Evolutionary conservation across 1,140 invertebrate genomes (phyloP).

Genomic region (Holcopasites calliopsidis): DNA sequence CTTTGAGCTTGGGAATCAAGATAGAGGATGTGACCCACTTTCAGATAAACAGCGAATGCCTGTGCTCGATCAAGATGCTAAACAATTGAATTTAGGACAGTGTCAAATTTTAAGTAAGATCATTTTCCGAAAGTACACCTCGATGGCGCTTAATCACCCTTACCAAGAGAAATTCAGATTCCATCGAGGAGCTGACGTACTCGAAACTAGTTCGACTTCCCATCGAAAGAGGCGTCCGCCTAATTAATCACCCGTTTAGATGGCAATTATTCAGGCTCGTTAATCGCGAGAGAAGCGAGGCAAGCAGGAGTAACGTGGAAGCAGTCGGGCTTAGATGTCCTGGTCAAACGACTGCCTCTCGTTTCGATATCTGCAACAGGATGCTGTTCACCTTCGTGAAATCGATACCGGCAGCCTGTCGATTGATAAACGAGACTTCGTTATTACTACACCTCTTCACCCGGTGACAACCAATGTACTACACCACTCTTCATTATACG

Average conservation of each 20-base stretch:
- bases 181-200: background rate
- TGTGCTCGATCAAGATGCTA: no score
- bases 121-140: no score
- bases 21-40: no score
- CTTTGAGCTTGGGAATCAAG: background rate
- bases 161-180: background rate
- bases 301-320: background rate
- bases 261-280: constrained; percentile 14
- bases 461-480: background rate
- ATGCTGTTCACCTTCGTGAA: constrained; percentile 27
- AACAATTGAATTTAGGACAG: background rate
- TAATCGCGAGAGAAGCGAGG: background rate
- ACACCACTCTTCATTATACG: no score
- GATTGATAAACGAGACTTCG: constrained; percentile 40
- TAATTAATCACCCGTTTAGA: constrained; percentile 1
- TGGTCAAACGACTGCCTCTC: constrained; percentile 32
- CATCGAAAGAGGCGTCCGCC: background rate
- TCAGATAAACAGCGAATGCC: no score
- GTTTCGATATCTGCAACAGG: background rate
- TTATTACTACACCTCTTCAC: background rate
- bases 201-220: constrained; percentile 8
- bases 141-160: no score
- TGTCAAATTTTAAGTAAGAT: no score
- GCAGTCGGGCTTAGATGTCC: constrained; percentile 1
- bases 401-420: constrained; percentile 16